Conservation (phyloP, 2,113 vertebrate species). For the Theristicus caerulescens region DNA sequence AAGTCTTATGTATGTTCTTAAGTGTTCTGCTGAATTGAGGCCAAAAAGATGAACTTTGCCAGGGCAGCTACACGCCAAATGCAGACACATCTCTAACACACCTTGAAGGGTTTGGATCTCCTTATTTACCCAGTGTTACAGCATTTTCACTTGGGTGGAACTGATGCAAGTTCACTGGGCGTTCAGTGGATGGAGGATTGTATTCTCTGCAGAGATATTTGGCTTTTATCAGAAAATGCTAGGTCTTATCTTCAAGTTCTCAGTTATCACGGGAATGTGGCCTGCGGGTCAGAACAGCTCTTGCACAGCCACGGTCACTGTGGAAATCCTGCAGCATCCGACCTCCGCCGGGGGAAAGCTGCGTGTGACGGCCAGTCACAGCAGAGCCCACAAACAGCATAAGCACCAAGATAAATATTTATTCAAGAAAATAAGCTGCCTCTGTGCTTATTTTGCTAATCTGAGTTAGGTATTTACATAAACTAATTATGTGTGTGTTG, state of each 20-base stretch:
- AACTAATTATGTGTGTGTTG: conserved; percentile 37
- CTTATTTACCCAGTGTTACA: neutral
- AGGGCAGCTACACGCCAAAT: neutral
- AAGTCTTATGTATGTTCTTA: neutral
- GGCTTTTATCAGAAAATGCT: neutral
- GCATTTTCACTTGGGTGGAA: neutral
- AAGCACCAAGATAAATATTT: neutral
- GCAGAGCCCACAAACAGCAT: neutral
- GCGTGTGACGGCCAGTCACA: rapidly evolving
- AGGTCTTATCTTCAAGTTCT: neutral
- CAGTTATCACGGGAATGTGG: neutral
- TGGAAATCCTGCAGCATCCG: neutral
- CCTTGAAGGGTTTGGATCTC: neutral
- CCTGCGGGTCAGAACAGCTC: neutral
- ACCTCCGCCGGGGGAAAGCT: neutral
- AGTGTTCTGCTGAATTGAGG: conserved; percentile 39
- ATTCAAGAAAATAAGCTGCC: neutral
- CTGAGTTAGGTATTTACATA: conserved; percentile 40
- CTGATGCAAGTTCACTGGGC: neutral
- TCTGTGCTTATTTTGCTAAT: conserved; percentile 32
- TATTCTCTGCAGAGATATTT: neutral
- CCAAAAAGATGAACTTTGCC: conserved; percentile 2
- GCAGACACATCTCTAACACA: neutral
- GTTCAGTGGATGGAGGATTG: rapidly evolving
- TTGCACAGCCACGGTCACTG: neutral